These are phyloP conservation scores for Fratercula arctica DNA, from an alignment of 2,797 vertebrate genomes.

Conservation along the genomic window DNA sequence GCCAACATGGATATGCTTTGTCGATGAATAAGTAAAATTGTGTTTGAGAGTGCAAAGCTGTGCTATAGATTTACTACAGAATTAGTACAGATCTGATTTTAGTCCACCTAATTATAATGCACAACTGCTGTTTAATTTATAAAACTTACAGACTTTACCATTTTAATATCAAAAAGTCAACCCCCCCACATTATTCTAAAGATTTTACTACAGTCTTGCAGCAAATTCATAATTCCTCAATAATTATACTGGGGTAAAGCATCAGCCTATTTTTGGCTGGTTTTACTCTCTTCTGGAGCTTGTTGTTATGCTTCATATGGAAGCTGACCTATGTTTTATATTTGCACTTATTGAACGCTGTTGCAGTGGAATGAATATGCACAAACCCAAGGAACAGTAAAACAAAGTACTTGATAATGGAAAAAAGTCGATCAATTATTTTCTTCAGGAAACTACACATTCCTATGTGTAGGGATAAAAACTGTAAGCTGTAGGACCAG, in stretches of 20 bases:
- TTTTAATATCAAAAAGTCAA: background rate
- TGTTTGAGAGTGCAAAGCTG: background rate
- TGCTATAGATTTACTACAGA: background rate
- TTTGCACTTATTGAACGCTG: background rate
- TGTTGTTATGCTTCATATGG: background rate
- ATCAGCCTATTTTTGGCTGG: background rate
- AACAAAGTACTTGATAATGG: background rate
- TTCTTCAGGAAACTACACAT: background rate
- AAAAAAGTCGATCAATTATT: background rate
- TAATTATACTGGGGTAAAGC: background rate
- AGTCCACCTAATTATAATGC: background rate
- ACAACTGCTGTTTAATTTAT: background rate
- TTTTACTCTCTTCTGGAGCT: background rate
- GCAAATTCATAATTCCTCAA: background rate
- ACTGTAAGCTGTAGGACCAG: background rate
- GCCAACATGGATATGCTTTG: background rate
- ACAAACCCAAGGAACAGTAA: conserved; percentile 16
- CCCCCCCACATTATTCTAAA: background rate
- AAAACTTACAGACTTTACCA: background rate
- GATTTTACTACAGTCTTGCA: background rate
- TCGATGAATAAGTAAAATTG: background rate
- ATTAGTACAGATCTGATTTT: background rate
- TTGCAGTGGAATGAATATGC: background rate
- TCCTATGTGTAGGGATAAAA: background rate
- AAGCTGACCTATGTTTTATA: background rate